Evolutionary conservation across 2,888 invertebrate genomes (phyloP).

Genomic region (Phragmatobia fuliginosa): DNA sequence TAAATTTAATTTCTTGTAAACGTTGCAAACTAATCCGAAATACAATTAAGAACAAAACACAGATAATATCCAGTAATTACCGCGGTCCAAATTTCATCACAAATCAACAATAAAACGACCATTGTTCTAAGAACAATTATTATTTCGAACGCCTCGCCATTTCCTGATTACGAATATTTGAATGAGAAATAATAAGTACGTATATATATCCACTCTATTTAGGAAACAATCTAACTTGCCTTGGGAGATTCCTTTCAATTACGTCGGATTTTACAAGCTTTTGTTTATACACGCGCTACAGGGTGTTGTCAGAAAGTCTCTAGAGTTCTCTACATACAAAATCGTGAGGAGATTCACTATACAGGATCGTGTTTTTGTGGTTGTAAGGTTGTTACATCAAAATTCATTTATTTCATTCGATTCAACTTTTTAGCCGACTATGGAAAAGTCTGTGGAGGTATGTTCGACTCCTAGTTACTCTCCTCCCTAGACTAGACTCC

Average conservation of each 20-base stretch:
- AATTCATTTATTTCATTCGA: too few species aligned
- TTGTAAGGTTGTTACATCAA: too few species aligned
- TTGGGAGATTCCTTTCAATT: slow-evolving; percentile 22
- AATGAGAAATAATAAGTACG: slow-evolving; percentile 16
- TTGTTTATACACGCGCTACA: background rate
- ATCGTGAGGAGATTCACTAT: background rate
- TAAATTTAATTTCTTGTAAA: background rate
- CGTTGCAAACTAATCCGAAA: background rate
- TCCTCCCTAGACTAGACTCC: too few species aligned
- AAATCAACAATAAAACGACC: slow-evolving; percentile 4
- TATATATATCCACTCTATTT: slow-evolving; percentile 17
- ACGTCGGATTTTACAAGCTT: slow-evolving; percentile 10
- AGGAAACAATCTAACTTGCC: slow-evolving; percentile 21
- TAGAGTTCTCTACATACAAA: background rate
- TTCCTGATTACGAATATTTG: slow-evolving; percentile 18
- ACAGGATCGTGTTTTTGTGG: background rate
- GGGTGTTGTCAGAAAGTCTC: background rate
- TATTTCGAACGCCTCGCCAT: slow-evolving; percentile 6
- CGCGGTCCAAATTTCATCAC: slow-evolving; percentile 11
- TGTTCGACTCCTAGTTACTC: too few species aligned
- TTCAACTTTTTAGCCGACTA: too few species aligned
- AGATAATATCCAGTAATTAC: slow-evolving; percentile 9
- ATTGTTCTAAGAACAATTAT: slow-evolving; percentile 18
- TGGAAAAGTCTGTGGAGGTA: too few species aligned
- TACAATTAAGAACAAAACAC: background rate